Base-by-base conservation (phyloP, 2,797 vertebrate genomes). In the Hylomyscus alleni region DNA sequence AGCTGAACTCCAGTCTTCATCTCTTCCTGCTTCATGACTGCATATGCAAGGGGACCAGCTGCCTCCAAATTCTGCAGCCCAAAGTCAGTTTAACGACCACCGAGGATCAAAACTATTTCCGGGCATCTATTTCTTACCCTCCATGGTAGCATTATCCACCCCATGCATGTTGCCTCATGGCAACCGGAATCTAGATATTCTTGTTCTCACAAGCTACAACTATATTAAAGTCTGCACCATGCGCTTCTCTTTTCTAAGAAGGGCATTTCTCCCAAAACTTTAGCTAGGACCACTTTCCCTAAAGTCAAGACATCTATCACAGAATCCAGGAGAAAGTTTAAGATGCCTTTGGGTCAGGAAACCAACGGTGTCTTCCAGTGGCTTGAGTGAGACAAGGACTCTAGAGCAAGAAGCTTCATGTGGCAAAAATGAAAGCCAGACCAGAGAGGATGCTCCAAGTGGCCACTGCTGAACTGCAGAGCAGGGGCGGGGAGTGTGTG, bases 171-270 rank as follows among this genome's bases (percentile, higher is more conserved):
- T 91, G 52, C 37, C 94, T 93, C 83, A 2, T 13, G 20, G 80
- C 44, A 91, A 84, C 69, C 44, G 44, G 76, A 69, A 31, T 40
- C 14, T 6, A 85, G 83, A 84, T 29, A 73, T 93, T 65, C 62
- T 65, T 4, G 3, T 29, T 65, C 62, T 31, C 76, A 75, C 81
- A 11, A 88, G 82, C 56, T 26, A 29, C 17, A 67, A 17, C 22
- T 86, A 31, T 65, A 76, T 82, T 91, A 44, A 89, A 65, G 60
- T 82, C 73, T 50, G n/a, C 15, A 14, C 92, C 34, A 29, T 13
- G 14, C 26, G 17, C 50, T 31, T 91, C 3, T 84, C 90, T 96
- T 83, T 97, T 78, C 85, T 94, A 34, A 67, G 22, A 73, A 11
- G 47, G 37, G 62, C 78, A 90, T 56, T 91, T 93, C 75, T 88